These are phyloP conservation scores for Tympanuchus pallidicinctus DNA, from an alignment of 2,113 vertebrate species.

Conservation along the genomic window DNA sequence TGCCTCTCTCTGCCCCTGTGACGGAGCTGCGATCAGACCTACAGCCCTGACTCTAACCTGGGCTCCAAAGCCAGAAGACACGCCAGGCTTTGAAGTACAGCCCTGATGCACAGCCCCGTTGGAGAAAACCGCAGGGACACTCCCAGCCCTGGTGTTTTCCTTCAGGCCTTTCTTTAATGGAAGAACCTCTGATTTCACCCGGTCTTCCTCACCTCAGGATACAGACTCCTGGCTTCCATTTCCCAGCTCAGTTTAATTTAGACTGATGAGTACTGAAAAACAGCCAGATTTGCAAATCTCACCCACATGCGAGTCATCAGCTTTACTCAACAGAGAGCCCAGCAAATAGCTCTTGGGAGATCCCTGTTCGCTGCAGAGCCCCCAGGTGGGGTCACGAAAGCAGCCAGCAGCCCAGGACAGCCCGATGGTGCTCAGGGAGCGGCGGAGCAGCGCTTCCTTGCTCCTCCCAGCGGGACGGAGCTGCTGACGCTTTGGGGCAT, in stretches of 20 bases:
- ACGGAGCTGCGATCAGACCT: neutral
- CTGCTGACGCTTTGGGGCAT: neutral
- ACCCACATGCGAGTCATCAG: neutral
- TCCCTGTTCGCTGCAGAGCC: neutral
- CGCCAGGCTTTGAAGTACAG: neutral
- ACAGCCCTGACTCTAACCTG: neutral
- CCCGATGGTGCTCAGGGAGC: fast-evolving
- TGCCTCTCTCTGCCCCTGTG: neutral
- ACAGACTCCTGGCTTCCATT: neutral
- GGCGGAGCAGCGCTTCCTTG: neutral
- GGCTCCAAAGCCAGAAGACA: neutral
- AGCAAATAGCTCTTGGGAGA: neutral
- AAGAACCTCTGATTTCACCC: neutral
- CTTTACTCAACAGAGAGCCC: neutral
- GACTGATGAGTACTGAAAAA: fast-evolving
- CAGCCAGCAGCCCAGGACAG: neutral
- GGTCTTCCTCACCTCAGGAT: neutral
- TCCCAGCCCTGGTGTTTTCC: neutral
- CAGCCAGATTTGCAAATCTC: neutral
- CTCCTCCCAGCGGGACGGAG: neutral
- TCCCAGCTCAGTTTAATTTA: neutral
- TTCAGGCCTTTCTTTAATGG: neutral
- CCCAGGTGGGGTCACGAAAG: neutral
- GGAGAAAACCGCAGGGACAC: neutral
- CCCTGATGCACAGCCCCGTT: neutral